Conservation (phyloP, 2,113 vertebrate species). For the Myrmecophaga tridactyla region DNA sequence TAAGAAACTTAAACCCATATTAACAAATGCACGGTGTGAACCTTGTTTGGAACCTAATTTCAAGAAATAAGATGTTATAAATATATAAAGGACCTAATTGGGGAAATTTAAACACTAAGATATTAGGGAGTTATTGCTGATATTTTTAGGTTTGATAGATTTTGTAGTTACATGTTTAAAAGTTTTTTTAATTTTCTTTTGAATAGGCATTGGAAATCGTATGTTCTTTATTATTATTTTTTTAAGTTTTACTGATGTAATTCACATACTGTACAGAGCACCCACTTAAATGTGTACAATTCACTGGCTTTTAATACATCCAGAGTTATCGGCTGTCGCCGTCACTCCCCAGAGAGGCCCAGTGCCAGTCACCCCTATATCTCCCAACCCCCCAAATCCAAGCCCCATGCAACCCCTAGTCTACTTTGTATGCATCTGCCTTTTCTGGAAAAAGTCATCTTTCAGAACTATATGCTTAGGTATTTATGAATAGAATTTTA, state of each 20-base stretch:
- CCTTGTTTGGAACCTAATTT: background rate
- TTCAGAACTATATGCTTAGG: background rate
- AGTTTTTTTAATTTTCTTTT: background rate
- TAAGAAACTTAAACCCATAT: background rate
- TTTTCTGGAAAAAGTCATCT: background rate
- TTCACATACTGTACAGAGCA: background rate
- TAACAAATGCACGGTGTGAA: background rate
- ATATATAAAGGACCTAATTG: background rate
- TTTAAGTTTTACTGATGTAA: background rate
- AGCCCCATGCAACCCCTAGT: too few species aligned
- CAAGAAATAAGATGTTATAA: background rate
- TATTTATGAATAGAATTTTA: background rate
- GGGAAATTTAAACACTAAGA: background rate
- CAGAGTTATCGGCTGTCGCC: background rate
- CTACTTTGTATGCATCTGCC: background rate
- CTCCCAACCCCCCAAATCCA: too few species aligned
- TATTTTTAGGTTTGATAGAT: background rate
- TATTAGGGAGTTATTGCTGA: background rate
- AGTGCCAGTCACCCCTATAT: too few species aligned
- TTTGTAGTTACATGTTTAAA: background rate
- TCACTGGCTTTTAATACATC: background rate
- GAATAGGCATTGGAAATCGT: background rate
- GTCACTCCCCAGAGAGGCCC: background rate
- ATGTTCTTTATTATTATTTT: background rate
- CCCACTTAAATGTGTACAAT: background rate